Evolutionary conservation across 2,113 vertebrate genomes (phyloP).

Genomic region (Henicopernis longicauda): DNA sequence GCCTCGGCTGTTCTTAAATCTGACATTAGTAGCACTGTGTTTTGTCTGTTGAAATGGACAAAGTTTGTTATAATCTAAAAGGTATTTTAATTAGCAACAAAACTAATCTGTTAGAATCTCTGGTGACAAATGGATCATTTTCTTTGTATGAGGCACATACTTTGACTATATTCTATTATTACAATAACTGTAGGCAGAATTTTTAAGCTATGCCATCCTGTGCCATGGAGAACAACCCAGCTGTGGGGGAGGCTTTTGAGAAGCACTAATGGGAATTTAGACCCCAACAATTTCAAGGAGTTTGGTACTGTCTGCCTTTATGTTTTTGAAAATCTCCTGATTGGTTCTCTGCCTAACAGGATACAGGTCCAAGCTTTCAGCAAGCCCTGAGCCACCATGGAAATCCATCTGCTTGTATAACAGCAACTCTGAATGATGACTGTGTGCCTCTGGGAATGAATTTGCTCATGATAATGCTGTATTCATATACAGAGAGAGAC

Average conservation of each 20-base stretch:
- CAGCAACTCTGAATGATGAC: neutral
- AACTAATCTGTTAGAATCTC: neutral
- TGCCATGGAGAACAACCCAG: neutral
- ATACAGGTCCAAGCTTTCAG: neutral
- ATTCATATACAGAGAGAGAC: neutral
- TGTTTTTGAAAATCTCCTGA: neutral
- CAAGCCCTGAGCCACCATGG: neutral
- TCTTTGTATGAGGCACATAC: neutral
- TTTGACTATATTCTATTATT: neutral
- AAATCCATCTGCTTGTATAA: neutral
- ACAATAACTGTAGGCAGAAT: neutral
- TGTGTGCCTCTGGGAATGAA: neutral
- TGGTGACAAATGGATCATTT: neutral
- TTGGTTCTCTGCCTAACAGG: neutral
- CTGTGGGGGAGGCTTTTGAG: neutral
- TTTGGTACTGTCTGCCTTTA: neutral
- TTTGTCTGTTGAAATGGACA: neutral
- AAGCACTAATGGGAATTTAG: neutral
- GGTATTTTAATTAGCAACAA: neutral
- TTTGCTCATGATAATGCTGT: neutral
- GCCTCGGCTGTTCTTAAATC: neutral
- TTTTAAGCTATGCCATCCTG: neutral
- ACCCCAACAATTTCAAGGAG: neutral
- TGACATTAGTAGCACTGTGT: neutral
- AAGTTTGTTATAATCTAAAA: neutral